Evolutionary conservation across 2,888 invertebrate genomes (phyloP), one percentile per base, ranked within the genome.

Genomic region (Eupithecia inturbata): DNA sequence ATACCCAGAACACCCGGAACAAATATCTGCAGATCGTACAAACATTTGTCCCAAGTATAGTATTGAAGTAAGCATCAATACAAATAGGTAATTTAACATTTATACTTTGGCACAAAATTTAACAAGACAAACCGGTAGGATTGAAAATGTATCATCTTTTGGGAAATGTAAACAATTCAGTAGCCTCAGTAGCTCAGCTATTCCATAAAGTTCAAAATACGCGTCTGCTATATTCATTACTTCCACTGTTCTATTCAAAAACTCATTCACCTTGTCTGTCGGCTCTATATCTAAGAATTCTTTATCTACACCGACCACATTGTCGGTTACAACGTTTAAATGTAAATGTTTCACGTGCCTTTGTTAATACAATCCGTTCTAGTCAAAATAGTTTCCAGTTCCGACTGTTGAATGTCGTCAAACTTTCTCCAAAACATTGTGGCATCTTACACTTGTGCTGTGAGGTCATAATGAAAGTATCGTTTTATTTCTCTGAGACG

Each of bases 401-500:
- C 77, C 45, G 82, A 86, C 88, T 63, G n/a, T 63, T 33, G 31
- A 85, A 84, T 87, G 87, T 87, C 83, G 82, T 83, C 75, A 80
- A 78, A 88, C 89, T 89, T 89, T 89, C 89, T 78, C 87, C 77
- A 36, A n/a, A 64, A 41, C 36, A 33, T n/a, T 62, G 19, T n/a
- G 63, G 66, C 16, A 26, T 19, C 22, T 39, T 36, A 4, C 16
- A 31, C 31, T 31, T 31, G 28, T 31, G 14, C 41, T 66, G 76
- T 89, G 87, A 80, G 85, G 77, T 86, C 84, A 88, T 83, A 79
- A 80, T 80, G 74, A 79, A 73, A 57, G 74, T 39, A n/a, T 22
- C 2, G 60, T 73, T 84, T 82, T 81, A 76, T 71, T 75, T 71
- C 71, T 68, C 66, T 63, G 49, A 72, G 72, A 68, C 36, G 36